Base-by-base conservation (phyloP, 1,140 invertebrate genomes). In the Leguminivora glycinivorella region DNA sequence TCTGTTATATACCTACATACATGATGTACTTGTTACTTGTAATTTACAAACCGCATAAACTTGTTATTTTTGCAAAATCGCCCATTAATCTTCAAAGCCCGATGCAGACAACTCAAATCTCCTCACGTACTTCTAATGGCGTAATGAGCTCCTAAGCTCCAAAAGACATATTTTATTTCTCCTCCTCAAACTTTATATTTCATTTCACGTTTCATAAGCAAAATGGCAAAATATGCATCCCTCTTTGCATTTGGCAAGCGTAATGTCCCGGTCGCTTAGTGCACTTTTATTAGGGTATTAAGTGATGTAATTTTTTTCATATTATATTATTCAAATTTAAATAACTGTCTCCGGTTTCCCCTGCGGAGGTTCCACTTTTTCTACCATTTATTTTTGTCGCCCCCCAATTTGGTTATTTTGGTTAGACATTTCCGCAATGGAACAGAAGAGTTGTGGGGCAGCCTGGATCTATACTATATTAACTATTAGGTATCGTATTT, bases 321-420 rank as follows among this genome's bases (percentile, higher is more conserved):
- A 92, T 92, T 89, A 92, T 92, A 91, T 92, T 92, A 92, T 92
- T 92, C 91, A 92, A 92, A 92, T 92, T 92, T 92, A 92, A 92
- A 92, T 92, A 92, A 92, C 88, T 91, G 89, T 92, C 92, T 92
- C 83, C 87, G 83, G 83, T 88, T 90, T 87, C 87, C 88, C 86
- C 83, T 78, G 81, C 79, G 78, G 74, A 88, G 86, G 83, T 90
- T 84, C 85, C 81, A 83, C 79, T 84, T 85, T 80, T 78, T 84
- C 82, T 84, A 77, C 81, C 82, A 79, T 89, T 85, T 91, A 83
- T 88, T 88, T 85, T 89, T 83, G 77, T 84, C 87, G 81, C 90
- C 85, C 83, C 77, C 83, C 78, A 83, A 84, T 90, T 84, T 85
- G 78, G 76, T 87, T 90, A 83, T 84, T 89, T 86, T 84, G 80